phyloP scores from a whole-genome alignment of 92 coral and sea anemone genomes.

The Micromussa lordhowensis region DNA sequence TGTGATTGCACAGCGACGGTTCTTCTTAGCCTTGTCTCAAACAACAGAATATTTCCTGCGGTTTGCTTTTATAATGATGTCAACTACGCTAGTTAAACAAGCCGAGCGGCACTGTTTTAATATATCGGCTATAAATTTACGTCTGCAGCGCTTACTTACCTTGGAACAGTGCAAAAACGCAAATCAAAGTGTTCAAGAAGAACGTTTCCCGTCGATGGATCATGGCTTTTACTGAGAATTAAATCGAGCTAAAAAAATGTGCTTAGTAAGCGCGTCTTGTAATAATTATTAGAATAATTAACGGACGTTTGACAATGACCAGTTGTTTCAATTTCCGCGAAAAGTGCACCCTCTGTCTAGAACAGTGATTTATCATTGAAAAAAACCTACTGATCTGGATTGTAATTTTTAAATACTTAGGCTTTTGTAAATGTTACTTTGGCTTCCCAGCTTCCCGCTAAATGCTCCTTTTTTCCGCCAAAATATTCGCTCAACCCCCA shows the following conservation, averaged over 20 bases:
- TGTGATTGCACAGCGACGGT: no score
- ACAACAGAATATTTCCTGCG: no score
- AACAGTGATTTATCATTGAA: background rate
- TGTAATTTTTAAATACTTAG: no score
- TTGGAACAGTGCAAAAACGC: background rate
- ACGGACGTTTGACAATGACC: background rate
- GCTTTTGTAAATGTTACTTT: no score
- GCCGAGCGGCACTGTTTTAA: background rate
- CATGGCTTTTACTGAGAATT: background rate
- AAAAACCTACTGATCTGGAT: no score
- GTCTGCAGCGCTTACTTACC: background rate
- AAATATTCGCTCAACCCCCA: no score
- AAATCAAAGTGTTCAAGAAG: background rate
- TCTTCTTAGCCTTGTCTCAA: no score
- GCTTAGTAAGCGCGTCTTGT: background rate
- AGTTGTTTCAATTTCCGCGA: background rate
- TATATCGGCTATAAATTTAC: no score
- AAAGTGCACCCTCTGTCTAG: background rate
- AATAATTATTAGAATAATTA: background rate
- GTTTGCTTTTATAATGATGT: no score
- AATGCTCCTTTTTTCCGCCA: no score
- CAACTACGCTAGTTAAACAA: no score
- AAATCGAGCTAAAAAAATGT: background rate
- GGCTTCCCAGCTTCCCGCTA: no score
- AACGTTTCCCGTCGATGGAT: background rate